Conservation (phyloP, 2,797 vertebrate species). For the Micrastur ruficollis region DNA sequence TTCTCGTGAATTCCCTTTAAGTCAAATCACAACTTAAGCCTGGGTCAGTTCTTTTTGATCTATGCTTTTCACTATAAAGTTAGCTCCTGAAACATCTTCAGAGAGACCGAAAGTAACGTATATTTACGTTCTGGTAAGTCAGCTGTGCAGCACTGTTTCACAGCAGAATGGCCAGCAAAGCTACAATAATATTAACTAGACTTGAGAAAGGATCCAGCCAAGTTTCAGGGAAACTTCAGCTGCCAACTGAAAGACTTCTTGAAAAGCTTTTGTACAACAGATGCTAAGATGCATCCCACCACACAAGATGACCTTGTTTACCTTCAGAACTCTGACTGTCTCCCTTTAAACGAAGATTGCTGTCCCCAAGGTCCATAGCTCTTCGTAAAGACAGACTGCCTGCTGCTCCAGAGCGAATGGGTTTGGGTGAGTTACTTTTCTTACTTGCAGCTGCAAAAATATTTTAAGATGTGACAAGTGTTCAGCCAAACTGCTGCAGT, state of each 20-base stretch:
- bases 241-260: background rate
- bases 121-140: accelerated
- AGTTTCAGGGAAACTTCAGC: background rate
- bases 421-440: slow-evolving; percentile 83
- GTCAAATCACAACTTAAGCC: background rate
- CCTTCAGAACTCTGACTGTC: slow-evolving; percentile 81
- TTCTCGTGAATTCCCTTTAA: background rate
- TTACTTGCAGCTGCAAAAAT: slow-evolving; percentile 78
- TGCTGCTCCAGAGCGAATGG: slow-evolving; percentile 74
- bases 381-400: slow-evolving; percentile 81
- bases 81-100: background rate
- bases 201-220: background rate
- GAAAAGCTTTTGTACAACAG: background rate
- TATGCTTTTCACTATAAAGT: background rate
- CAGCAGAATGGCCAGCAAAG: background rate
- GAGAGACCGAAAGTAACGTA: background rate
- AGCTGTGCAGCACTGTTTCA: background rate
- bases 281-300: no score
- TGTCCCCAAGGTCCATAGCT: slow-evolving; percentile 81
- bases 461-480: background rate
- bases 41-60: background rate
- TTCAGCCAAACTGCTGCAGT: background rate
- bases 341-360: slow-evolving; percentile 76
- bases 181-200: accelerated
- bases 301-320: background rate